Base-by-base conservation (phyloP, 2,888 invertebrate genomes). In the Diaphora mendica region DNA sequence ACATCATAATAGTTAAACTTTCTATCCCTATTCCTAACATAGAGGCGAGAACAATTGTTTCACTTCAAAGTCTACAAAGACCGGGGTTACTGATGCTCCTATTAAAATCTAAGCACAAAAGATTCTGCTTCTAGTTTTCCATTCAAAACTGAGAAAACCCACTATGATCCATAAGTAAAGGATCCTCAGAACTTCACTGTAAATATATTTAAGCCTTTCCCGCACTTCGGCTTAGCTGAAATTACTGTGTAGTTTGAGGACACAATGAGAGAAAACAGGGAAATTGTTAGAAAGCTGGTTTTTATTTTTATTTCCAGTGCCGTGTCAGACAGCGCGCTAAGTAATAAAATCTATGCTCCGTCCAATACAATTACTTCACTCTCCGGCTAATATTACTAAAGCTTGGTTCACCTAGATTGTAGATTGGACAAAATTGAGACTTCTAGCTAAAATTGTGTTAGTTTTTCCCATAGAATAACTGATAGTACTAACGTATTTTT, bases 121-220 rank as follows among this genome's bases (percentile, higher is more conserved):
- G 64, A 39, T 51, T 4, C 3, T 59, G 33, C 13, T 64, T 35
- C 70, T 44, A 74, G 39, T 48, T 17, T 66, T 70, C 35, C 68
- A 33, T 77, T 77, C 70, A 76, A 71, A 79, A 80, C 76, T 84
- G 80, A 79, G 75, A 77, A 68, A 73, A 71, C 76, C 77, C 76
- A 64, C 76, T 72, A 74, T 76, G 73, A 74, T 80, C 78, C 79
- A 73, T 80, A 84, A 81, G 77, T 79, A 82, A 82, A 76, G 85
- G 81, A 78, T 75, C 73, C 70, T 79, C 77, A 55, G 74, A 82
- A 85, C 78, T 86, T 85, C 75, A 33, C 75, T 82, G 83, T 84
- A 85, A 87, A 87, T 87, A 86, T 87, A 84, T 85, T 85, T 82
- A 83, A 87, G 83, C 84, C 84, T 68, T 79, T 76, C 78, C 77